Conservation (phyloP, 2,888 invertebrate species). For the Ferrisia virgata region DNA sequence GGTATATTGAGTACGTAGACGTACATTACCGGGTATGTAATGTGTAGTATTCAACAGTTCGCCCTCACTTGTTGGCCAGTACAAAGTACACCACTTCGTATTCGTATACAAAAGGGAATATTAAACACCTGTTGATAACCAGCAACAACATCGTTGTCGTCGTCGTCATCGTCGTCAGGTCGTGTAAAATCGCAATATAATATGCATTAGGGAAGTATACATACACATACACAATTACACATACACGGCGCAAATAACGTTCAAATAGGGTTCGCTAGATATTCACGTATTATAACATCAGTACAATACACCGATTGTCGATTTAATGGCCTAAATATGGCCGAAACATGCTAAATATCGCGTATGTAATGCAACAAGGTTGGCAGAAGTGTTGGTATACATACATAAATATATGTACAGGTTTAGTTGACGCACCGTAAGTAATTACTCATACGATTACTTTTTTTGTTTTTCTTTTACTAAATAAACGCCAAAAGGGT, state of each 20-base stretch:
- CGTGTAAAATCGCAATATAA: background rate
- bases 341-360: background rate
- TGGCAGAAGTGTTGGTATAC: no score
- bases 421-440: no score
- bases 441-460: no score
- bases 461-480: no score
- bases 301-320: background rate
- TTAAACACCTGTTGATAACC: background rate
- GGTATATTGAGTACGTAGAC: no score
- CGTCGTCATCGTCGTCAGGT: background rate
- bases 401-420: no score
- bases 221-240: background rate
- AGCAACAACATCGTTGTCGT: background rate
- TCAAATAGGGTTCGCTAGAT: background rate
- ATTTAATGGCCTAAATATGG: background rate
- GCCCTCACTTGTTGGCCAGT: background rate
- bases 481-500: no score
- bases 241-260: no score
- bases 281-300: background rate
- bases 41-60: no score
- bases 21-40: no score
- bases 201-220: background rate
- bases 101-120: background rate
- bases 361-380: background rate
- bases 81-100: background rate